Evolutionary conservation across 2,797 vertebrate species (phyloP), one percentile per base, ranked within the genome.

Genomic region (Eupleurogrammus muticus): DNA sequence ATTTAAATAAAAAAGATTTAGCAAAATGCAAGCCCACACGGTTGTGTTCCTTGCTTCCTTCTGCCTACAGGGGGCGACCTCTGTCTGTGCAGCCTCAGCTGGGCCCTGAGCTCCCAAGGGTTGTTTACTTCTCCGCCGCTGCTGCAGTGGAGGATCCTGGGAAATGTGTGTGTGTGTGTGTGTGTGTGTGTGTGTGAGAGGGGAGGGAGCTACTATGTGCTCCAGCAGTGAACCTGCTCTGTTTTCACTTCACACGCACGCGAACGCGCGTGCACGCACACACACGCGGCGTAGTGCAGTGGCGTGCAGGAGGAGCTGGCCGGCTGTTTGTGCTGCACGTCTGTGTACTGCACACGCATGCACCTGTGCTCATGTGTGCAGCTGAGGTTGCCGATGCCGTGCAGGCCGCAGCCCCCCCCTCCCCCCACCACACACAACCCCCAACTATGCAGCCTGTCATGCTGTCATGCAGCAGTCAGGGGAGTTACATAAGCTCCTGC

Each of bases 401-500:
- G 62, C 54, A 58, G 59, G 34, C 20, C 46, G 54, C 64, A 63
- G 38, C 38, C 23, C 23, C 10, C n/a, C 19, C 4, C 5, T 1
- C n/a, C 17, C 5, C 0, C 11, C 23, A 24, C 5, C 14, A 2
- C 5, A 0, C n/a, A n/a, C n/a, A 13, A 5, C 5, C 0, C 48
- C 2, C 7, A n/a, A 36, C 55, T 21, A 66, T 76, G 85, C 82
- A 86, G 53, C 28, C 69, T 38, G 49, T 75, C 77, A 51, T 67
- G 67, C 68, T 65, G 80, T 53, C 71, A 67, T 86, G 81, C 79
- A 80, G 75, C 70, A 67, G 61, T 68, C 80, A 51, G 60, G 47
- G 51, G 19, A 4, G 78, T 93, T 93, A 90, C 86, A 84, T 94
- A 93, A 94, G 59, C 88, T n/a, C 80, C 90, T 86, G 85, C 81